These are phyloP conservation scores for Palythoa heliodiscus DNA, from an alignment of 92 coral and sea anemone species.

Conservation along the genomic window DNA sequence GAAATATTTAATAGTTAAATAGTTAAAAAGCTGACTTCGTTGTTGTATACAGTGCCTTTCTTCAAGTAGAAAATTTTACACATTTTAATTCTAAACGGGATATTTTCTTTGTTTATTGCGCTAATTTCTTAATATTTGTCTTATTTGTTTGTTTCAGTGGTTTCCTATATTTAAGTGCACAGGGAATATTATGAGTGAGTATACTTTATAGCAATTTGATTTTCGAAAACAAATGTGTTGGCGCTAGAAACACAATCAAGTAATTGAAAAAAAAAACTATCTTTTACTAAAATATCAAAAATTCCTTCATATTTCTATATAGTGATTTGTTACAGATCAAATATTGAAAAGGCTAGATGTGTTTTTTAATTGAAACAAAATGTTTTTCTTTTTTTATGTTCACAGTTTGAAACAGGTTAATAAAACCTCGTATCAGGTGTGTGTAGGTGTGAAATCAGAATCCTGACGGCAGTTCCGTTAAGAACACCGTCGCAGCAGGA, in stretches of 20 bases:
- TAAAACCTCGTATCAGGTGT: neutral
- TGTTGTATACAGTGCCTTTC: too few species aligned
- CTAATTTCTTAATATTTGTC: too few species aligned
- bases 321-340: neutral
- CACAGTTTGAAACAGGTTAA: neutral
- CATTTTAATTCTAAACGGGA: too few species aligned
- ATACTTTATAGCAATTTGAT: too few species aligned
- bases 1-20: too few species aligned
- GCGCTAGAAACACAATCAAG: neutral
- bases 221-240: neutral
- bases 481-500: neutral
- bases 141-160: too few species aligned
- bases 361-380: conserved; percentile 13
- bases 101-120: too few species aligned
- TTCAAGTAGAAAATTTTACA: too few species aligned
- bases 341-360: neutral
- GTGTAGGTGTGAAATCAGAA: conserved; percentile 1
- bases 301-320: neutral
- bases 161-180: too few species aligned
- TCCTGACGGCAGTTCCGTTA: neutral
- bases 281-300: too few species aligned
- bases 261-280: neutral
- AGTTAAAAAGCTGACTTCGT: too few species aligned
- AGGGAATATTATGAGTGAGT: too few species aligned
- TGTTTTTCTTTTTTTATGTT: neutral